These are phyloP conservation scores for Chaenocephalus aceratus DNA, from an alignment of 2,113 vertebrate species.

Conservation along the genomic window DNA sequence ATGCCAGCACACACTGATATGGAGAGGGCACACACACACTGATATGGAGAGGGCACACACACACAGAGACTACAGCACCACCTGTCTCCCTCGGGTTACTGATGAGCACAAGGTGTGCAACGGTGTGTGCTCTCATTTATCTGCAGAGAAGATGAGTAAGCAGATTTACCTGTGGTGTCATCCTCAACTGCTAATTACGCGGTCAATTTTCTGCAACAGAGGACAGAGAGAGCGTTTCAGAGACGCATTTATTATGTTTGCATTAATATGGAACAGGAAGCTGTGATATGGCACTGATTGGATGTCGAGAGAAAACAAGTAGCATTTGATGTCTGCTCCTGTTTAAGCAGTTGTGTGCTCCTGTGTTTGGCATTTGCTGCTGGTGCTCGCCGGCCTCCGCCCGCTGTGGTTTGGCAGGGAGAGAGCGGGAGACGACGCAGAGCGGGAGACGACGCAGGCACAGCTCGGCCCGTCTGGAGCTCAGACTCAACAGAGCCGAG, in stretches of 20 bases:
- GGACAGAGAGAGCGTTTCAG: slow-evolving; percentile 10
- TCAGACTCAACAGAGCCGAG: slow-evolving; percentile 45
- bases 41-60: slow-evolving; percentile 51
- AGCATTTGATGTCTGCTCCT: background rate
- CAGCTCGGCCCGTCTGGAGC: slow-evolving; percentile 64
- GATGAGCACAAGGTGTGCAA: slow-evolving; percentile 65
- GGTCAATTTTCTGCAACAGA: slow-evolving; percentile 60
- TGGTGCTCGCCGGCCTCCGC: slow-evolving; percentile 39
- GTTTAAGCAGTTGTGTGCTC: slow-evolving; percentile 10
- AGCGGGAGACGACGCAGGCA: slow-evolving; percentile 52
- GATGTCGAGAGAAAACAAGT: slow-evolving; percentile 10
- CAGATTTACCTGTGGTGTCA: slow-evolving; percentile 58
- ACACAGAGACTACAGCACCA: slow-evolving; percentile 53
- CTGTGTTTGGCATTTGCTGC: slow-evolving; percentile 23
- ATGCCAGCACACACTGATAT: slow-evolving; percentile 54
- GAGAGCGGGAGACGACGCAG: slow-evolving; percentile 49
- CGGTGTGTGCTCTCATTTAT: slow-evolving; percentile 62
- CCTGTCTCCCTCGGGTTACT: slow-evolving; percentile 68
- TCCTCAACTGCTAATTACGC: slow-evolving; percentile 60
- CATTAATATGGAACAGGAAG: slow-evolving; percentile 38
- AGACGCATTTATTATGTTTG: slow-evolving; percentile 31
- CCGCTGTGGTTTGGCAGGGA: slow-evolving; percentile 64
- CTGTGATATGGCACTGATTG: background rate
- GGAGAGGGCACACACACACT: slow-evolving; percentile 22
- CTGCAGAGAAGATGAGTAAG: slow-evolving; percentile 71